These are phyloP conservation scores for Cerceris ruficornis DNA, from an alignment of 2,888 invertebrate genomes.

Conservation along the genomic window DNA sequence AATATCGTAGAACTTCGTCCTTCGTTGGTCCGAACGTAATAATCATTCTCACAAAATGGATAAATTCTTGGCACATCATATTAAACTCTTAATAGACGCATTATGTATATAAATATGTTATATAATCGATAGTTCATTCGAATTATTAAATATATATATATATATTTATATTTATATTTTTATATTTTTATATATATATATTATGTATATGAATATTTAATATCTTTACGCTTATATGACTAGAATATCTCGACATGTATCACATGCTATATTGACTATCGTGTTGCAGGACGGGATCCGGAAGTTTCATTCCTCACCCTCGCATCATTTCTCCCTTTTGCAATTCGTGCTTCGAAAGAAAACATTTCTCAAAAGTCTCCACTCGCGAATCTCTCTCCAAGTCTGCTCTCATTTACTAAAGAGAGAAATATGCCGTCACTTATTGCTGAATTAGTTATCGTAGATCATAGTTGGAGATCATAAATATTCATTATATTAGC, in stretches of 20 bases:
- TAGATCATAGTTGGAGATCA: conserved; percentile 51
- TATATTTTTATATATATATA: conserved; percentile 59
- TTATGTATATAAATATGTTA: conserved; percentile 70
- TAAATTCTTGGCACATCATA: conserved; percentile 62
- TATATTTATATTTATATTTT: conserved; percentile 69
- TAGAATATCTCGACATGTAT: conserved; percentile 79
- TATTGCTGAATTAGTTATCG: conserved; percentile 66
- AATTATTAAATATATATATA: conserved; percentile 69
- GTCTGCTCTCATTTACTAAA: conserved; percentile 32
- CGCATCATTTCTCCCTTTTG: conserved; percentile 47
- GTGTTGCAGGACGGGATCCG: conserved; percentile 75
- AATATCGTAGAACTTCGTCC: not conserved
- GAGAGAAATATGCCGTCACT: conserved; percentile 57
- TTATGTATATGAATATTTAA: conserved; percentile 74
- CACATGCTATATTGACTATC: conserved; percentile 82
- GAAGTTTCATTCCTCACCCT: conserved; percentile 57
- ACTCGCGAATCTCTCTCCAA: not conserved
- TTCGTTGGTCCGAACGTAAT: conserved; percentile 3
- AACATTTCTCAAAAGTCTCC: conserved; percentile 2
- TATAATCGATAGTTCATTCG: conserved; percentile 73
- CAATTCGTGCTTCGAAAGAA: conserved; percentile 7
- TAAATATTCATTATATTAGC: conserved; percentile 29
- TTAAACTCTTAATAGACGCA: conserved; percentile 65
- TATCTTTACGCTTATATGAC: conserved; percentile 75
- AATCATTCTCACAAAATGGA: conserved; percentile 23